Base-by-base conservation (phyloP, 2,888 invertebrate species). In the Pseudococcus longispinus region DNA sequence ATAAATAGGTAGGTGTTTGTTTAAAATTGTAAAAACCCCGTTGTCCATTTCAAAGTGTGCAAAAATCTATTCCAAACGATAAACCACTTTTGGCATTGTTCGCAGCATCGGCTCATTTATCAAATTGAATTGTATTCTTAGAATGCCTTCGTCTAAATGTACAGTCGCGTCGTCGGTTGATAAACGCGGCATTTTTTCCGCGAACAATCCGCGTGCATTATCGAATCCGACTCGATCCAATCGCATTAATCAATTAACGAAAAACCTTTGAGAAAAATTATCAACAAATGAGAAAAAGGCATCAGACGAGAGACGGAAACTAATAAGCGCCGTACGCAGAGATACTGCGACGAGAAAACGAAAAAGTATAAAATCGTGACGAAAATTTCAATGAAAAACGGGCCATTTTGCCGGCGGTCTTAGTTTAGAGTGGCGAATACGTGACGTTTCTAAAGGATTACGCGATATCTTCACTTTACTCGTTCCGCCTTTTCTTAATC, bases 291-390 rank as follows among this genome's bases (percentile, higher is more conserved):
- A 29, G 70, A 26, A 18, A 26, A 70, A 13, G 6, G n/a, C 32
- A 32, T 5, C 32, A n/a, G 26, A 70, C 70, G 70, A 70, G 70
- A 70, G 18, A 29, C 70, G 70, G 70, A 70, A 70, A 70, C 70
- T 70, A 70, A 70, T 70, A 70, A 70, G 70, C 29, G 29, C 29
- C 70, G 26, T 4, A 44, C 13, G 20, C 20, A 13, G 13, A 70
- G 70, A 70, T 70, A 70, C 70, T 20, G 29, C 37, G 23, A 65
- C 13, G 65, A 26, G 65, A 65, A 26, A 65, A 65, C 15, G 60
- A 29, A 70, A 70, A 29, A 70, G 70, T 70, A 70, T 70, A 70
- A 70, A 70, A 70, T 70, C 70, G 70, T 70, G 70, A 70, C 70
- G 70, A 70, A 70, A 70, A 70, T 70, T 70, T 29, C 70, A 70